These are phyloP conservation scores for Vidua chalybeata DNA, from an alignment of 2,113 vertebrate species.

Conservation along the genomic window DNA sequence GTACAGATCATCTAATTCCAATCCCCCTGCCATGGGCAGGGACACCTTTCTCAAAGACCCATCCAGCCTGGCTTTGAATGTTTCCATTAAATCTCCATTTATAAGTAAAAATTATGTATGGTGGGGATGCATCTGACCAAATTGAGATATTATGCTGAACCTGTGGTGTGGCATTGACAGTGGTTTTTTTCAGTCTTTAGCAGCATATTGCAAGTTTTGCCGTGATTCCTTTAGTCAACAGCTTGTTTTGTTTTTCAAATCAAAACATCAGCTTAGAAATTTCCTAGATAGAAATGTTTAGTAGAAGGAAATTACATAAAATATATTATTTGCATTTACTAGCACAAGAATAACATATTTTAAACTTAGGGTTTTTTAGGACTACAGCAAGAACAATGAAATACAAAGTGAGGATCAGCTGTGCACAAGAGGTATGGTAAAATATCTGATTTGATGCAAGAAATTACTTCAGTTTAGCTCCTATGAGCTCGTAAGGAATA, in stretches of 20 bases:
- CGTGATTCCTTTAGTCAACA: background rate
- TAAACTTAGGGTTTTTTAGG: background rate
- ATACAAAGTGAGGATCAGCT: background rate
- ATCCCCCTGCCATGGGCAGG: rapidly evolving
- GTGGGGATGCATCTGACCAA: background rate
- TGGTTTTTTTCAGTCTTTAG: background rate
- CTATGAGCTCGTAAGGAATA: background rate
- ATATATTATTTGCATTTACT: background rate
- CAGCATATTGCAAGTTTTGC: background rate
- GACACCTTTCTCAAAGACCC: background rate
- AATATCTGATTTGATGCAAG: background rate
- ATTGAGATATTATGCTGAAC: rapidly evolving
- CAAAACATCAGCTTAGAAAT: background rate
- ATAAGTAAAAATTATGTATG: background rate
- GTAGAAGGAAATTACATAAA: background rate
- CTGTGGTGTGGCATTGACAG: background rate
- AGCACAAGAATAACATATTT: background rate
- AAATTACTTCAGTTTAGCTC: background rate
- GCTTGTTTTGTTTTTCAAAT: background rate
- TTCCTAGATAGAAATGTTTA: background rate
- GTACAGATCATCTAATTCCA: background rate
- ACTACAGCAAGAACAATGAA: background rate
- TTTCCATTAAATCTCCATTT: background rate
- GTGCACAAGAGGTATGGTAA: background rate
- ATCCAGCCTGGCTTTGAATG: background rate